These are phyloP conservation scores for Sphaeridia pumilis DNA, from an alignment of 2,888 invertebrate species.

Conservation along the genomic window DNA sequence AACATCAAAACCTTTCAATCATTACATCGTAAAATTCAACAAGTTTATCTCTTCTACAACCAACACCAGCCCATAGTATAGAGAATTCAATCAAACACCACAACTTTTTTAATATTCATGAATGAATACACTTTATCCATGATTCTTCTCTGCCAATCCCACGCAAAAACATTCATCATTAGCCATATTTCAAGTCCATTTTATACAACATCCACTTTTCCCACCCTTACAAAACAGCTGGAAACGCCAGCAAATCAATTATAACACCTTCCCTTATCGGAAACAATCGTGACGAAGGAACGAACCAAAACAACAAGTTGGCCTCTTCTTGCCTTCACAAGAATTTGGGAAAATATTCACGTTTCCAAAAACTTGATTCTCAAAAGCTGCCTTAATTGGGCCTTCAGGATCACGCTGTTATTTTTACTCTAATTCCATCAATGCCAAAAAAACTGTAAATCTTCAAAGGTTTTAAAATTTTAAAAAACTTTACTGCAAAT, in stretches of 20 bases:
- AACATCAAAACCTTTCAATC: constrained; percentile 3
- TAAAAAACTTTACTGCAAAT: too few species aligned
- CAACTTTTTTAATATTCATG: constrained; percentile 1
- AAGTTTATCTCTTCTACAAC: neutral
- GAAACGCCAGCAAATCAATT: constrained; percentile 2
- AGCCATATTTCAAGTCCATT: neutral
- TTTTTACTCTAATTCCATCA: too few species aligned
- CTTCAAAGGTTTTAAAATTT: too few species aligned
- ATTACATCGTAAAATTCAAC: constrained; percentile 1
- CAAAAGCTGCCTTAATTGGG: too few species aligned
- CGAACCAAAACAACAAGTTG: too few species aligned
- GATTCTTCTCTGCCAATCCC: neutral
- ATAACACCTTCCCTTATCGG: neutral
- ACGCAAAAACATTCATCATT: constrained; percentile 1
- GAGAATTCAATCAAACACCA: neutral
- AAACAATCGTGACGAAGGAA: constrained; percentile 1
- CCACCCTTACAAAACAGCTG: too few species aligned
- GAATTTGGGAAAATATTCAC: too few species aligned
- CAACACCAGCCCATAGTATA: neutral
- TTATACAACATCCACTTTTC: neutral
- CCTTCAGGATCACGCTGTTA: too few species aligned
- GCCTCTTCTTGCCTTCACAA: too few species aligned
- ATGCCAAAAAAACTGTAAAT: too few species aligned
- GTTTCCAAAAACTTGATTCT: too few species aligned
- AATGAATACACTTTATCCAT: too few species aligned